Evolutionary conservation across 1,140 invertebrate species (phyloP), one percentile per base, ranked within the genome.

Genomic region (Dinothrombium tinctorium): DNA sequence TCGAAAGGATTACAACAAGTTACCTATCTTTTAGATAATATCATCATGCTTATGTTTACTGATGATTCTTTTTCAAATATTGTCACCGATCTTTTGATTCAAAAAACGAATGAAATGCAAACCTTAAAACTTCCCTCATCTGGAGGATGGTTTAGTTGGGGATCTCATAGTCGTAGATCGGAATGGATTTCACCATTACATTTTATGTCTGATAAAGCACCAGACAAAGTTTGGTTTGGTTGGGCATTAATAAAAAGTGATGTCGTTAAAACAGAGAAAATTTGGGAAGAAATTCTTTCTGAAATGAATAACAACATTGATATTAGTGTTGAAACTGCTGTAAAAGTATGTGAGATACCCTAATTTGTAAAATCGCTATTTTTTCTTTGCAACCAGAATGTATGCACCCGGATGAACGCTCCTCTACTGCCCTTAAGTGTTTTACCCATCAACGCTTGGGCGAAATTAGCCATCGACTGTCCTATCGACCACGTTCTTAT

Each of bases 221-320:
- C 15, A 4, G 24, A 40, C 15, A 26, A 41, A 19, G 19, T 41
- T 2, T 45, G 39, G 38, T 25, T 45, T 9, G 12, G n/a, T 17
- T 45, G 17, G 7, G 7, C 42, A 3, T 5, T 42, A 4, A 39
- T 37, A 2, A 25, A 48, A 40, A 15, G 32, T 14, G 46, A 48
- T 26, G 24, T 33, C 6, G 12, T 41, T 7, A 36, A 24, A 20
- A 38, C 32, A 5, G 35, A 26, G 17, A 40, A 44, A 19, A 38
- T 41, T n/a, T 48, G 46, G 46, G 44, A 48, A 33, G 7, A 47
- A n/a, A 32, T 48, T 2, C 36, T 48, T 19, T 29, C 21, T 35
- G 15, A 41, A 14, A 29, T 47, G n/a, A 29, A 33, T 19, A 19
- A 11, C 14, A 47, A 46, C 25, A 21, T 19, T 21, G 38, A 36